A percentile compares a stretch with the other conserved stretches of the same genome.
phyloP scores from a whole-genome alignment of 2,888 invertebrate species.

The Acronicta psi region DNA sequence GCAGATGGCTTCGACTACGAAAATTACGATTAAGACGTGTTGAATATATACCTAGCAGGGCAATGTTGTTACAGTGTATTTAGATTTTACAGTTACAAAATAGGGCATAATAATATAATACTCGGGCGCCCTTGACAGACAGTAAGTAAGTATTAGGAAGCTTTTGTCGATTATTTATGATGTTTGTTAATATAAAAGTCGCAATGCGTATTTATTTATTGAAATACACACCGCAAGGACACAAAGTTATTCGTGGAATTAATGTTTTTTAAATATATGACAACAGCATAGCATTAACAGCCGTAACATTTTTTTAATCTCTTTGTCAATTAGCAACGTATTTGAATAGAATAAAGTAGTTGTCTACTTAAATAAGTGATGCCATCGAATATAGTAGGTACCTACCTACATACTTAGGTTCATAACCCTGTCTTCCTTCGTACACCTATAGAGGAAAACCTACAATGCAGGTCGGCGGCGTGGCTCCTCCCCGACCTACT shows the following conservation, averaged over 20 bases:
- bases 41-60: no score
- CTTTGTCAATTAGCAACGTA: no score
- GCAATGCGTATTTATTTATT: conserved; percentile 64
- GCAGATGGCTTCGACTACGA: not conserved
- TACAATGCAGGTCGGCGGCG: conserved; percentile 50
- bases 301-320: no score
- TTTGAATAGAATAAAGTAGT: conserved; percentile 4
- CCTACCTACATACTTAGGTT: conserved; percentile 11
- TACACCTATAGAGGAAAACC: conserved; percentile 14
- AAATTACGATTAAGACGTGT: no score
- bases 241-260: conserved; percentile 24
- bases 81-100: no score
- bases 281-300: no score
- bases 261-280: conserved; percentile 2
- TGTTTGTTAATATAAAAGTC: conserved; percentile 64
- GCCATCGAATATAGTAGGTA: no score
- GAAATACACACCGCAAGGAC: conserved; percentile 58
- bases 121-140: conserved; percentile 41
- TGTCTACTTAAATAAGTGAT: no score
- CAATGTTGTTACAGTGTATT: no score
- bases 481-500: conserved; percentile 68
- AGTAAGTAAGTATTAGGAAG: conserved; percentile 12
- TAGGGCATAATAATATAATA: conserved; percentile 2
- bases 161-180: conserved; percentile 38
- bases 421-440: no score